These are phyloP conservation scores for Drosophila nannoptera DNA, from an alignment of 1,140 invertebrate species.

Conservation along the genomic window DNA sequence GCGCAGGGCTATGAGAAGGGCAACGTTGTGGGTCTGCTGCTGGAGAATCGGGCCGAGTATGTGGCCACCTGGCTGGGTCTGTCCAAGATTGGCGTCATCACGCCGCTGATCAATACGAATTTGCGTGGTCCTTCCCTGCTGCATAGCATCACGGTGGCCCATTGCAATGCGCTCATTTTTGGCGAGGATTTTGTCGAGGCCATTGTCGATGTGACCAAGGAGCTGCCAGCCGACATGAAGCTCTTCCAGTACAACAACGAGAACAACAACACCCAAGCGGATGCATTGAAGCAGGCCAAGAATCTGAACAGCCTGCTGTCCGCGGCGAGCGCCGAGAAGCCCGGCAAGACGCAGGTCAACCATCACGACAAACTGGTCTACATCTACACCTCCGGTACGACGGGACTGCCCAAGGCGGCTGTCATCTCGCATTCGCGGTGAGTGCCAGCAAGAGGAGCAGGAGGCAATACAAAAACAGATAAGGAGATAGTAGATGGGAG, in stretches of 20 bases:
- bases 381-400: slow-evolving; percentile 95
- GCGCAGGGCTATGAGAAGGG: slow-evolving; percentile 88
- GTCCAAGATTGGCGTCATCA: slow-evolving; percentile 92
- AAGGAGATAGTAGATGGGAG: too few relatives aligned
- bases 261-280: slow-evolving; percentile 63
- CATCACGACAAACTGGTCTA: slow-evolving; percentile 85
- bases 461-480: not conserved
- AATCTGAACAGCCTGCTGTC: slow-evolving; percentile 57
- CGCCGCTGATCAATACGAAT: slow-evolving; percentile 95
- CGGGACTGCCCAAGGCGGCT: slow-evolving; percentile 93
- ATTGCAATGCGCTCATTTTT: slow-evolving; percentile 90
- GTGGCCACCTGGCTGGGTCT: slow-evolving; percentile 94
- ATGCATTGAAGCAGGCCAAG: slow-evolving; percentile 52
- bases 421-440: slow-evolving; percentile 87
- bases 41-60: slow-evolving; percentile 94
- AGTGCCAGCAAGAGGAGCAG: not conserved
- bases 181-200: slow-evolving; percentile 80
- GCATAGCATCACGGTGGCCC: slow-evolving; percentile 92
- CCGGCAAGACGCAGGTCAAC: slow-evolving; percentile 51
- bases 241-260: slow-evolving; percentile 82
- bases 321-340: slow-evolving; percentile 53
- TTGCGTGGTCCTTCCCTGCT: slow-evolving; percentile 88
- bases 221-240: slow-evolving; percentile 42
- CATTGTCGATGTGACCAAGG: slow-evolving; percentile 50
- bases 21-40: slow-evolving; percentile 92